Percentiles rank a stretch among this genome's conserved stretches.
phyloP scores from a whole-genome alignment of 2,113 vertebrate genomes.

The Pogonocichla stellata region DNA sequence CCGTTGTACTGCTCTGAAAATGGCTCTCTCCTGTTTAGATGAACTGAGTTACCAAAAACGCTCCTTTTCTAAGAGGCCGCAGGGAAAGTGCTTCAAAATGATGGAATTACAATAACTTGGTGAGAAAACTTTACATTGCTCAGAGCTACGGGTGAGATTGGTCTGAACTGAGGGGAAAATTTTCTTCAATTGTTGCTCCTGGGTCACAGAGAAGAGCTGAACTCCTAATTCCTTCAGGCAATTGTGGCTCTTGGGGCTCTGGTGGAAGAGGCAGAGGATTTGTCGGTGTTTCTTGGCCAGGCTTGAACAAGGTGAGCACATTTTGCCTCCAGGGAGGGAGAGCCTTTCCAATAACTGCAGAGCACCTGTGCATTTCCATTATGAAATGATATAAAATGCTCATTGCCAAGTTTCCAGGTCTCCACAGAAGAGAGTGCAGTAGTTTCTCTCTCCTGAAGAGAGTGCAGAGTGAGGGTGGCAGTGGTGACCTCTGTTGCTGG shows the following conservation, averaged over 20 bases:
- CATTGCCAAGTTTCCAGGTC: not conserved
- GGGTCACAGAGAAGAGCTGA: not conserved
- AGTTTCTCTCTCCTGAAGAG: not conserved
- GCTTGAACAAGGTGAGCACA: not conserved
- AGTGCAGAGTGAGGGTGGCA: not conserved
- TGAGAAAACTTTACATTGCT: not conserved
- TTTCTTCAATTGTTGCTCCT: not conserved
- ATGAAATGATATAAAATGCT: rapidly evolving
- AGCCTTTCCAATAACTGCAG: not conserved
- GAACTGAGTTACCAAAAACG: not conserved
- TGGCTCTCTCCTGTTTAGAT: not conserved
- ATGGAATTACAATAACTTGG: not conserved
- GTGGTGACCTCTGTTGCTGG: not conserved
- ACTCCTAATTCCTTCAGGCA: not conserved
- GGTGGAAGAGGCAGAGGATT: not conserved
- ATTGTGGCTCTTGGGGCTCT: not conserved
- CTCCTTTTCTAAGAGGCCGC: not conserved
- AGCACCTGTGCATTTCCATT: not conserved
- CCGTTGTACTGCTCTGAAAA: not conserved
- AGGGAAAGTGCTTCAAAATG: not conserved
- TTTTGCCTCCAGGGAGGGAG: not conserved
- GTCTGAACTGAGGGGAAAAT: not conserved
- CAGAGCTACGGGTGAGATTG: not conserved
- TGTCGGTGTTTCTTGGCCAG: not conserved
- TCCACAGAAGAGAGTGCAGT: not conserved